These are phyloP conservation scores for Prunella strophiata DNA, from an alignment of 2,797 vertebrate species.

Conservation along the genomic window DNA sequence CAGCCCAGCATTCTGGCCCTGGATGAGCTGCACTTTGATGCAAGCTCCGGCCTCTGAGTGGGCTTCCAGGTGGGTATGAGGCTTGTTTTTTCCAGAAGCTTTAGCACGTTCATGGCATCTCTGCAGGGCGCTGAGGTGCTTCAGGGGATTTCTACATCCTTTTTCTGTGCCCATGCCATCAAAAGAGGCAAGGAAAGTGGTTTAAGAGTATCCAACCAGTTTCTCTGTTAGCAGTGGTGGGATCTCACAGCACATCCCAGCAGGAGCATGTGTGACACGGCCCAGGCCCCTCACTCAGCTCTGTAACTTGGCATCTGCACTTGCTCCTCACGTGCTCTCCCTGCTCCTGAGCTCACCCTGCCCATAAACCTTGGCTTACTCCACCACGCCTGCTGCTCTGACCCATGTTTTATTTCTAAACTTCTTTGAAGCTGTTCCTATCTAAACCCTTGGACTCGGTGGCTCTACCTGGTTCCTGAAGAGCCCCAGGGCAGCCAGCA, in stretches of 20 bases:
- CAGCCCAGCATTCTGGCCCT: slow-evolving; percentile 51
- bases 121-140: background rate
- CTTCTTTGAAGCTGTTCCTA: slow-evolving; percentile 51
- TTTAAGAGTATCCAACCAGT: background rate
- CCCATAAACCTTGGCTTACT: slow-evolving; percentile 52
- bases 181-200: background rate
- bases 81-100: slow-evolving; percentile 20
- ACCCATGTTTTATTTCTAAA: slow-evolving; percentile 16
- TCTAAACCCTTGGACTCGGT: background rate
- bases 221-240: background rate
- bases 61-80: slow-evolving; percentile 30
- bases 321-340: background rate
- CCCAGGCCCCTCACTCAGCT: background rate
- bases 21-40: slow-evolving; percentile 44
- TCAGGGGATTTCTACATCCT: background rate
- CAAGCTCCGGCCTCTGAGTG: background rate
- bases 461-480: slow-evolving; percentile 36
- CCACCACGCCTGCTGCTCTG: slow-evolving; percentile 38
- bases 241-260: accelerated
- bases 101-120: background rate
- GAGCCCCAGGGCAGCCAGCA: background rate
- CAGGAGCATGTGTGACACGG: accelerated
- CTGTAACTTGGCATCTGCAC: background rate
- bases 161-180: background rate
- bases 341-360: background rate